Evolutionary conservation across 2,113 vertebrate genomes (phyloP), one percentile per base, ranked within the genome.

Genomic region (Aldabrachelys gigantea): DNA sequence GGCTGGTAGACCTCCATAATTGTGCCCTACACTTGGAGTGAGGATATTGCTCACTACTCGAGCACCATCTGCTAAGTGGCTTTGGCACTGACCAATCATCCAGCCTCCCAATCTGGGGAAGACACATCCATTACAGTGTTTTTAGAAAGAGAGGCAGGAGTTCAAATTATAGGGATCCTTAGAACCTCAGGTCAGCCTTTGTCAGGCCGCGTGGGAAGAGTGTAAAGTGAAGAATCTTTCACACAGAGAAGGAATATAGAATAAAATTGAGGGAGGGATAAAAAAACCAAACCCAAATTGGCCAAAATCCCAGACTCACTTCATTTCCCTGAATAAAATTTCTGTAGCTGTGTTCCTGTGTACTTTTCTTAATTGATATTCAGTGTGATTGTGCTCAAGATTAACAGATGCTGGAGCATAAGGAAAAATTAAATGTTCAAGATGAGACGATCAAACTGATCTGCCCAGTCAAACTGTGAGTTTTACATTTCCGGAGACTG

Each of bases 391-490:
- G 75, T 84, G 91, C 93, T 94, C 84, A 90, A 92, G 89, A 95
- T 85, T 84, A 96, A 94, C 97, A 98, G 97, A 97, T 81, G 94
- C 94, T 86, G 89, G 84, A 96, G 85, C 97, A 97, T 95, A 98
- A 97, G 97, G 97, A 91, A 97, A 97, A 97, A 97, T 92, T 93
- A 96, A 95, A 95, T 49, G 92, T 92, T 97, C 93, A 92, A 94
- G 79, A 97, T 97, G 85, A 4, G 0, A 88, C 44, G 95, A 96
- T n/a, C 38, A 91, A 87, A 90, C 17, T 92, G 76, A 96, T 96
- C 90, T 93, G 91, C 86, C 85, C 89, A 96, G 94, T 84, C 95
- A 92, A 88, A 96, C 76, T 89, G 86, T 69, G 94, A 95, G 88
- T 82, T 89, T 93, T 95, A 84, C 1, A 16, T 88, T 95, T 96